Base-by-base conservation (phyloP, 2,113 vertebrate genomes). In the Dasyornis broadbenti region DNA sequence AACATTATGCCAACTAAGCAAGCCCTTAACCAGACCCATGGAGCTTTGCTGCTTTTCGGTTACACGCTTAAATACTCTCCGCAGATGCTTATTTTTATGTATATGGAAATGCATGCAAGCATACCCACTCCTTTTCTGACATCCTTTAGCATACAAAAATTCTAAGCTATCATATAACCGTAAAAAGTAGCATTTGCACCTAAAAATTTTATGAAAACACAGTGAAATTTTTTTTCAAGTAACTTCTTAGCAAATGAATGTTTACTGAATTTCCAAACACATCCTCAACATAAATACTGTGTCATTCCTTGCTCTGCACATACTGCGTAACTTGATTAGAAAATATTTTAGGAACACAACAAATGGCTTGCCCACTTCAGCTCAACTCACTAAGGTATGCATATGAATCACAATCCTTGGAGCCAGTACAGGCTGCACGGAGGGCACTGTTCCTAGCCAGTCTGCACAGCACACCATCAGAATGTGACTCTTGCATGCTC, bases 1-100 rank as follows among this genome's bases (percentile, higher is more conserved):
- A 96, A 92, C 95, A 75, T 97, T 96, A 91, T 94, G 97, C 97
- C 95, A 96, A 80, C 97, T 97, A 98, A 98, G 98, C 98, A 98
- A 91, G 93, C 82, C 92, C 88, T 78, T 39, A 63, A 85, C 69
- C 52, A 77, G 75, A 94, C 72, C 70, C 50, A 91, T 77, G 76
- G 44, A 93, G 90, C 88, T 89, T 63, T 79, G 26, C 82, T 93
- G 90, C 60, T 19, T 35, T 86, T 83, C 69, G 85, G 77, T 71
- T 77, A 79, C 6, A 47, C 13, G 40, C 35, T 47, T 64, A 45
- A 72, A 83, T 15, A 15, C 15, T 50, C 61, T 40, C 47, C 56
- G 61, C 33, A 53, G 37, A 68, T 28, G n/a, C 19, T 83, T 64
- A 26, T 63, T 92, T 94, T 82, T n/a, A 68, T 14, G 17, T 17